Conservation (phyloP, 2,888 invertebrate genomes). For the Sphaerophoria taeniata region DNA sequence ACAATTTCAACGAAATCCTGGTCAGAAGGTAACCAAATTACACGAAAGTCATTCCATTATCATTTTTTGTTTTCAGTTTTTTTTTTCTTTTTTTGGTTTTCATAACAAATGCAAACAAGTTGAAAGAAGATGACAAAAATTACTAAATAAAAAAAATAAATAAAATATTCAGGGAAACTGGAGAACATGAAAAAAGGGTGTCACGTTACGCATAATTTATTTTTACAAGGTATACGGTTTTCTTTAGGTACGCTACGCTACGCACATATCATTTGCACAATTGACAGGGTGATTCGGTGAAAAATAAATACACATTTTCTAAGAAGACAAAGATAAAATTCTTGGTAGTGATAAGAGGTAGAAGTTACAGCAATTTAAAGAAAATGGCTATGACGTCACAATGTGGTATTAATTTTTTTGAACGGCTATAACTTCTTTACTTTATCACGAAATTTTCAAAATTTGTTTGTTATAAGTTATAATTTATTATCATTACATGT, state of each 20-base stretch:
- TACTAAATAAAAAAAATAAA: slow-evolving; percentile 22
- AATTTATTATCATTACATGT: too few relatives aligned
- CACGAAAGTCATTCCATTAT: slow-evolving; percentile 22
- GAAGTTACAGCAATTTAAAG: too few relatives aligned
- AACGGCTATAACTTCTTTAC: too few relatives aligned
- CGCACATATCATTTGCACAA: not conserved
- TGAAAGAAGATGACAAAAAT: slow-evolving; percentile 37
- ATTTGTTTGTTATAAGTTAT: too few relatives aligned
- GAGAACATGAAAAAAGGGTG: slow-evolving; percentile 69
- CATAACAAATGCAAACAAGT: slow-evolving; percentile 50
- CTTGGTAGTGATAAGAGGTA: not conserved
- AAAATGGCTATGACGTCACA: too few relatives aligned
- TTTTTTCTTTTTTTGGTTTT: not conserved
- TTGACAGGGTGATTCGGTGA: not conserved
- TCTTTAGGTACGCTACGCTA: not conserved
- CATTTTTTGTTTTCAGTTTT: slow-evolving; percentile 15
- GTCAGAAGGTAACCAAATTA: slow-evolving; percentile 44
- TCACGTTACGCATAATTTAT: slow-evolving; percentile 74
- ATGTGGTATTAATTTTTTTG: too few relatives aligned
- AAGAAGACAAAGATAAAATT: not conserved
- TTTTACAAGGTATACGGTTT: slow-evolving; percentile 32
- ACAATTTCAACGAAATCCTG: slow-evolving; percentile 13
- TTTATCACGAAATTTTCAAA: too few relatives aligned
- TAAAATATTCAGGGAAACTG: slow-evolving; percentile 43
- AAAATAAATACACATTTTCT: not conserved